A percentile compares a stretch with the other conserved stretches of the same genome.
phyloP scores from a whole-genome alignment of 2,113 vertebrate species.

The Grammomys surdaster region DNA sequence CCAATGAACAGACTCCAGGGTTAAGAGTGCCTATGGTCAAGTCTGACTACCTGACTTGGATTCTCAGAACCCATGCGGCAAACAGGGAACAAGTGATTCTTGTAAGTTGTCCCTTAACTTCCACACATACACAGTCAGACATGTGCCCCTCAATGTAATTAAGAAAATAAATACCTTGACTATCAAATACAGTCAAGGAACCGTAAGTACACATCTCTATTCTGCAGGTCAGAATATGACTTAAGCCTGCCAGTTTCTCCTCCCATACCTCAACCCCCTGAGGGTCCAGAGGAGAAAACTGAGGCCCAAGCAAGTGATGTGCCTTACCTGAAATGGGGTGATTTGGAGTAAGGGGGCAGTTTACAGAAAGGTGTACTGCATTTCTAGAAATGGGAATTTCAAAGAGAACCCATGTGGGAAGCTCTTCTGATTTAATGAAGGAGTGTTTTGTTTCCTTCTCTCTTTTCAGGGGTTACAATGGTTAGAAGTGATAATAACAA shows the following conservation, averaged over 20 bases:
- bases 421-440: background rate
- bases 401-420: background rate
- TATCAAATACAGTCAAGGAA: background rate
- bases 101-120: background rate
- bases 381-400: background rate
- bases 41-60: background rate
- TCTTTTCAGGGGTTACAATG: background rate
- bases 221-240: background rate
- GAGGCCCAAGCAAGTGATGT: background rate
- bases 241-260: background rate
- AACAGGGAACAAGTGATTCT: background rate
- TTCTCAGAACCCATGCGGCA: background rate
- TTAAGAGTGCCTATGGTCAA: background rate
- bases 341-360: background rate
- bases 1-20: background rate
- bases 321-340: background rate
- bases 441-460: background rate
- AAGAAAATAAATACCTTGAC: background rate
- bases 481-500: constrained; percentile 19
- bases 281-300: background rate
- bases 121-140: background rate
- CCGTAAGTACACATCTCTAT: background rate
- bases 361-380: background rate
- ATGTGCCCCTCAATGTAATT: too few relatives aligned
- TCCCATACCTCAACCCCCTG: background rate